Evolutionary conservation across 2,113 vertebrate genomes (phyloP).

Genomic region (Lamprologus lemairii): DNA sequence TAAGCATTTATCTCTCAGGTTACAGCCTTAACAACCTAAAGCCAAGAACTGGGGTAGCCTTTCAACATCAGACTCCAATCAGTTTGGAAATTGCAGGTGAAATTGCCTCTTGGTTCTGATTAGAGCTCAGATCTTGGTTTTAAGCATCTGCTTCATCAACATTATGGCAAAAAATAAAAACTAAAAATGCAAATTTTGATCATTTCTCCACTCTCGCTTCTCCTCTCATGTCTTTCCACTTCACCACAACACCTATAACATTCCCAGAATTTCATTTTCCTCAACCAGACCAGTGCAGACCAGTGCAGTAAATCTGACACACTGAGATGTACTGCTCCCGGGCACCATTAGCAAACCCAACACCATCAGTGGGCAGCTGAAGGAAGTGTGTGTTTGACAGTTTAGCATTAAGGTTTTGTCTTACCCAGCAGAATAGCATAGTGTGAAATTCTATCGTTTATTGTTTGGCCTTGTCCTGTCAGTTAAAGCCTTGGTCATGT

Average conservation of each 20-base stretch:
- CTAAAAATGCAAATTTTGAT: background rate
- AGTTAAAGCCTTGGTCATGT: conserved; percentile 8
- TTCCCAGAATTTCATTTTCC: background rate
- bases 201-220: background rate
- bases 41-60: background rate
- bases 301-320: conserved; percentile 8
- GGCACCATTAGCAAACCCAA: conserved; percentile 5
- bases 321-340: background rate
- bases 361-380: background rate
- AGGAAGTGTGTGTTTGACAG: conserved; percentile 36
- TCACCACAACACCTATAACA: background rate
- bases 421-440: conserved; percentile 17
- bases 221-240: background rate
- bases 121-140: background rate
- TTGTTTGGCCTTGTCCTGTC: conserved; percentile 60
- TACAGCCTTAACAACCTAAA: background rate
- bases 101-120: background rate
- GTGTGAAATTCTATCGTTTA: conserved; percentile 12
- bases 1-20: conserved; percentile 8
- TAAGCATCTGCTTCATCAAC: background rate
- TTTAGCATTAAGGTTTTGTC: conserved; percentile 36
- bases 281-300: conserved; percentile 2
- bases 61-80: background rate
- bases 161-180: background rate
- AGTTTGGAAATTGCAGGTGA: background rate